Percentiles rank a stretch among this genome's conserved stretches.
Evolutionary conservation across 2,888 invertebrate genomes (phyloP).

Genomic region (Brachyptera putata): DNA sequence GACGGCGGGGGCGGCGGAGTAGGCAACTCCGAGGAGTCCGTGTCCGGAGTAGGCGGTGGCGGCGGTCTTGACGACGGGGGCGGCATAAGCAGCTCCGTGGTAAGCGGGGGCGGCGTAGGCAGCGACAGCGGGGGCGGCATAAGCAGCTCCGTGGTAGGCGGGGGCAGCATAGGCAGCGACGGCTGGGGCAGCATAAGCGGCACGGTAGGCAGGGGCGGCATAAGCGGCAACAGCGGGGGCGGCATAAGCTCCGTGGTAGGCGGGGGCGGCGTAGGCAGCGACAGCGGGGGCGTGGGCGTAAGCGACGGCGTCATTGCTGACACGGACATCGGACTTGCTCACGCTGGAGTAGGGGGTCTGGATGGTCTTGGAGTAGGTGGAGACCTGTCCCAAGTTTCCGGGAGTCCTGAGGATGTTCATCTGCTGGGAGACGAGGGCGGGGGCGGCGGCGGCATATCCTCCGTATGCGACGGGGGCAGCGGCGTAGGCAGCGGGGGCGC

Average conservation of each 20-base stretch:
- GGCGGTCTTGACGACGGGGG: constrained; percentile 34
- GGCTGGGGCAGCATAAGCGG: constrained; percentile 38
- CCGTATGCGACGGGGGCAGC: constrained; percentile 1
- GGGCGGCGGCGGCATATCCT: constrained; percentile 5
- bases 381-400: constrained; percentile 61
- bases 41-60: constrained; percentile 30
- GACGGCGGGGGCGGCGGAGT: constrained; percentile 40
- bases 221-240: constrained; percentile 35
- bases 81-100: constrained; percentile 55
- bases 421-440: constrained; percentile 49
- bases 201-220: constrained; percentile 30
- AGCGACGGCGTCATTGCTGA: constrained; percentile 50
- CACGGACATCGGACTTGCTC: constrained; percentile 63
- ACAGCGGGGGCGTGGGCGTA: constrained; percentile 43
- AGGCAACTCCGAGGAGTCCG: constrained; percentile 36
- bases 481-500: constrained; percentile 20
- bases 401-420: constrained; percentile 58
- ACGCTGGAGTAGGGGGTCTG: constrained; percentile 69
- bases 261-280: constrained; percentile 42
- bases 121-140: constrained; percentile 40
- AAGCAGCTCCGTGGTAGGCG: constrained; percentile 55
- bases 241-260: constrained; percentile 31
- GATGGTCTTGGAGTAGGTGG: constrained; percentile 65
- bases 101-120: constrained; percentile 40
- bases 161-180: constrained; percentile 42